These are phyloP conservation scores for Gulo gulo DNA, from an alignment of 2,113 vertebrate species.

Conservation along the genomic window DNA sequence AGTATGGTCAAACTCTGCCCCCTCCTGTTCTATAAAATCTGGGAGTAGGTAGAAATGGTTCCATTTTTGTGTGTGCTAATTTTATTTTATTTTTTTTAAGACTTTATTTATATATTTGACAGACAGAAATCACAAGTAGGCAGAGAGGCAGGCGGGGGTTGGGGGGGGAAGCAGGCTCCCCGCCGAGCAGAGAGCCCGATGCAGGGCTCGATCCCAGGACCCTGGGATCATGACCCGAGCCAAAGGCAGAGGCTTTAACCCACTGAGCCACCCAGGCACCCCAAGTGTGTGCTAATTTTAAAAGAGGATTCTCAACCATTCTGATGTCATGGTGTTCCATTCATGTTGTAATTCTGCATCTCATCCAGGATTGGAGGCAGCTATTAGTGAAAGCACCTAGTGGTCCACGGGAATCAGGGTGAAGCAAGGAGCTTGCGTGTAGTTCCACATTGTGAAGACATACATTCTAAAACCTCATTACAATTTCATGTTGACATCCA, in stretches of 20 bases:
- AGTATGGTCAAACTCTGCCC: neutral
- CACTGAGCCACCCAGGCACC: too few species aligned
- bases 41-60: neutral
- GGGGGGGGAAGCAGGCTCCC: too few species aligned
- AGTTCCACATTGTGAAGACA: neutral
- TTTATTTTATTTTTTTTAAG: neutral
- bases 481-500: conserved; percentile 6
- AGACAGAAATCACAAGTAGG: too few species aligned
- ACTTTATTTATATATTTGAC: too few species aligned
- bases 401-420: neutral
- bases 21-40: neutral
- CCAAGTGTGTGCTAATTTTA: neutral
- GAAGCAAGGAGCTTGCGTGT: neutral
- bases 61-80: neutral
- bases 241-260: too few species aligned
- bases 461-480: neutral
- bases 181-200: too few species aligned
- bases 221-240: too few species aligned
- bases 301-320: neutral
- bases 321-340: neutral
- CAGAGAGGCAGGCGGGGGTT: too few species aligned
- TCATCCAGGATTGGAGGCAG: neutral
- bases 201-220: too few species aligned
- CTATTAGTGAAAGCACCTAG: neutral
- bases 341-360: neutral